Evolutionary conservation across 1,140 invertebrate species (phyloP), one percentile per base, ranked within the genome.

Genomic region (Hylaeus anthracinus): DNA sequence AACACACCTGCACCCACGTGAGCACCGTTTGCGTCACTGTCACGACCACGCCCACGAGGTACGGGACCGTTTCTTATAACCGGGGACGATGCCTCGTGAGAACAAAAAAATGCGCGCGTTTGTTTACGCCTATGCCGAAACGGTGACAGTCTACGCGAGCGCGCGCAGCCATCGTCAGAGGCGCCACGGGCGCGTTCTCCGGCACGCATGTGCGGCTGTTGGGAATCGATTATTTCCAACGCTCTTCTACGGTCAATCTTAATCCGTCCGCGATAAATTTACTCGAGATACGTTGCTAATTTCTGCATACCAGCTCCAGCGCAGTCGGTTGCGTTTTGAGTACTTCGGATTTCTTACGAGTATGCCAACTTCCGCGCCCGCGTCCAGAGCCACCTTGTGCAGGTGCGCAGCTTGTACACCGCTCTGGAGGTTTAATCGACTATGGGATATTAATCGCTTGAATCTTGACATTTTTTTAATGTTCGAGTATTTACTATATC

Each of bases 211-310:
- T 83, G 88, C 88, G 86, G 82, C 72, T 66, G 14, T 3, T 45
- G n/a, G 73, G 15, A 73, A 89, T 89, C 88, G 88, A 89, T 89
- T 84, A 67, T 61, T 69, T 39, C 64, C 41, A 5, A 43, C 71
- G 26, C 69, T 65, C 51, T 26, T 14, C 70, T 65, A 56, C 41
- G 77, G 61, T 79, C 71, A 79, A 79, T 79, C 70, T 79, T 79
- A 79, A 79, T 79, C 77, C 55, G 37, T 5, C 43, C 41, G 37
- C 41, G 61, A 79, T 79, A 79, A 79, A 79, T 73, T 69, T 72
- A 65, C 48, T 39, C 63, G 61, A 6, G 61, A 65, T 79, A 61
- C 70, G 55, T 65, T 60, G 69, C 60, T 37, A 70, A 72, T 79
- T 79, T 63, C 14, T n/a, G 51, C 51, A 5, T 48, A 55, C 12